Evolutionary conservation across 2,113 vertebrate species (phyloP), one percentile per base, ranked within the genome.

Genomic region (Psilopsiagon aymara): DNA sequence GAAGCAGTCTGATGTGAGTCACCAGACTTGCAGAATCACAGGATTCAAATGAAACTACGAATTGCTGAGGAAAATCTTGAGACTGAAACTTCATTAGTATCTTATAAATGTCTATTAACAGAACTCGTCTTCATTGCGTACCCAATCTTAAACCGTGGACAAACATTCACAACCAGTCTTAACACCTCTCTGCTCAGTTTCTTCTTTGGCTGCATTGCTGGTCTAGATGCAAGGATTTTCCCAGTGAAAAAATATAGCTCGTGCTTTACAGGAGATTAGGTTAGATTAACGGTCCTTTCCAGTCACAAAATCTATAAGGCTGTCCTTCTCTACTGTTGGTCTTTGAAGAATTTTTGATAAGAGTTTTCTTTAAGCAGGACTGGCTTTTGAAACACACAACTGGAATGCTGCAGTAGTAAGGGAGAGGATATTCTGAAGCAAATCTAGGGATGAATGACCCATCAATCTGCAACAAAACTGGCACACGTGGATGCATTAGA

Each of bases 241-340:
- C 71, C 8, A 24, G 60, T 29, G 51, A 71, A 67, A 74, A 88
- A 77, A 33, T 6, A 35, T 5, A 86, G 51, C 24, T 70, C 49
- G 24, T 63, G 51, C 66, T 88, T 67, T 81, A 46, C 31, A 88
- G 31, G 60, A 84, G 39, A 46, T 68, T 83, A n/a, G 43, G 37
- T 88, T 35, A 92, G 35, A 84, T 82, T 88, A 94, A 84, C 35
- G 28, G 73, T 35, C 46, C 73, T 86, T 91, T 55, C 43, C 55
- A 86, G 60, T 5, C 35, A 31, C 80, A 86, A 78, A 90, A 88
- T 83, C 88, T 53, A 4, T 66, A 33, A 27, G 49, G 49, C 47
- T 73, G 9, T 3, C 84, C 33, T 78, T 39, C 55, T 84, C 33
- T n/a, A 21, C 5, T 51, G 10, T 53, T 74, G 53, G 52, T 60